phyloP scores from a whole-genome alignment of 2,888 invertebrate genomes.

The Melanostoma mellinum region DNA sequence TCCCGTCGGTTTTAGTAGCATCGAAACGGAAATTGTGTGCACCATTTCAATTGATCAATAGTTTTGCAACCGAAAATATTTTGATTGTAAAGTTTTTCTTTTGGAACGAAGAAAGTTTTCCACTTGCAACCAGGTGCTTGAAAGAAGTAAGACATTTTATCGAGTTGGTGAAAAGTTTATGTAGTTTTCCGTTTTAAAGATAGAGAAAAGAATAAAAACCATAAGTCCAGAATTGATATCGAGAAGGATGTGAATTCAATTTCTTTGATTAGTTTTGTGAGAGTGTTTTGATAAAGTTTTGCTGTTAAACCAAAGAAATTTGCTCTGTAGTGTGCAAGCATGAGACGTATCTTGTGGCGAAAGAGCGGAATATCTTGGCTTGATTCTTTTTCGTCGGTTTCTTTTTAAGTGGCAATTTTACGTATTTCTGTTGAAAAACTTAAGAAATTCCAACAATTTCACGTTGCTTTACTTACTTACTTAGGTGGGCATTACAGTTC shows the following conservation, averaged over 20 bases:
- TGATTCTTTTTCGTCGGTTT: too few relatives aligned
- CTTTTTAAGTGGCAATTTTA: too few relatives aligned
- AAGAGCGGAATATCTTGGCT: too few relatives aligned
- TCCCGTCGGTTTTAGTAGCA: constrained; percentile 29
- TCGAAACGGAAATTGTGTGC: constrained; percentile 29
- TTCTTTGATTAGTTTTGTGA: constrained; percentile 47
- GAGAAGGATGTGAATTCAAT: constrained; percentile 43
- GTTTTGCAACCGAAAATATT: constrained; percentile 65
- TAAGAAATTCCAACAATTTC: too few relatives aligned
- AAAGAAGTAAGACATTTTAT: constrained; percentile 37
- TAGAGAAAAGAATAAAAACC: constrained; percentile 26
- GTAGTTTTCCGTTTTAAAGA: constrained; percentile 24
- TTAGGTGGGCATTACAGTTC: too few relatives aligned
- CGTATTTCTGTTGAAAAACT: too few relatives aligned
- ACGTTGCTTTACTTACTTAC: too few relatives aligned
- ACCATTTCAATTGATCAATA: constrained; percentile 65
- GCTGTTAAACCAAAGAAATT: too few relatives aligned
- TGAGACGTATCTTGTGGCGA: too few relatives aligned
- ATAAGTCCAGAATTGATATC: constrained; percentile 60
- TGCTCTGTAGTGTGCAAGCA: too few relatives aligned
- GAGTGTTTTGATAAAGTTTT: background rate
- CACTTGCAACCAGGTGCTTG: constrained; percentile 57
- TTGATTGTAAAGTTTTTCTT: constrained; percentile 65
- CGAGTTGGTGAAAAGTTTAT: constrained; percentile 23
- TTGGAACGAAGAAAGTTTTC: constrained; percentile 31